Percentiles rank a stretch among this genome's conserved stretches.
Evolutionary conservation across 2,797 vertebrate genomes (phyloP).

Genomic region (Arvicola amphibius): DNA sequence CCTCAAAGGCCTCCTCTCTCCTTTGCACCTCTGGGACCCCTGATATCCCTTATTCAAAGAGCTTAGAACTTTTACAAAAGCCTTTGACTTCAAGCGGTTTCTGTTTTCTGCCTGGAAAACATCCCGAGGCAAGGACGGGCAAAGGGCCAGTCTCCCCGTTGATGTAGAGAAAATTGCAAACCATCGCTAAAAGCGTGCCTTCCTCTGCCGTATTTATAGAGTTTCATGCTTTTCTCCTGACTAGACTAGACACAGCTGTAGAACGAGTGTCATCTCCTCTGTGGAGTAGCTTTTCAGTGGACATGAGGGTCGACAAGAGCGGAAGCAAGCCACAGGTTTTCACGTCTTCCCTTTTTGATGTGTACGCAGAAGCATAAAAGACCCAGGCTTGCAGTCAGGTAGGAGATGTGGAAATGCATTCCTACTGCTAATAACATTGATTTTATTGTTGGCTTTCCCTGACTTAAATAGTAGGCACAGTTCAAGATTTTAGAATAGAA

Average conservation of each 20-base stretch:
- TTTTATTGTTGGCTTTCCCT: not conserved
- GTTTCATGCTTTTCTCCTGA: not conserved
- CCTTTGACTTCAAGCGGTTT: constrained; percentile 66
- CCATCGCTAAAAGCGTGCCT: not conserved
- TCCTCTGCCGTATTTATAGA: not conserved
- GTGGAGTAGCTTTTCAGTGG: not conserved
- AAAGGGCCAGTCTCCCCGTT: constrained; percentile 19
- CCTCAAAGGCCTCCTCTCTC: constrained; percentile 11
- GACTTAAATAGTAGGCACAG: not conserved
- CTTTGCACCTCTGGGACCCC: not conserved
- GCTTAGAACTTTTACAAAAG: constrained; percentile 65
- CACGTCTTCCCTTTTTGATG: not conserved
- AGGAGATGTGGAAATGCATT: not conserved
- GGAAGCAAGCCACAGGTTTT: not conserved
- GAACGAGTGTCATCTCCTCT: not conserved
- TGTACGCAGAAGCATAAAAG: not conserved
- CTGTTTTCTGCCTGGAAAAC: constrained; percentile 66
- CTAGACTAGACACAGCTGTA: not conserved
- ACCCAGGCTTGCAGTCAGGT: not conserved
- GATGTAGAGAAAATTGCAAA: constrained; percentile 44
- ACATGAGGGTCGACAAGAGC: not conserved
- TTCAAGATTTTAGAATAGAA: constrained; percentile 25
- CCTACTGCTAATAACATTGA: not conserved
- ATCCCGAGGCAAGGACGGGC: constrained; percentile 59
- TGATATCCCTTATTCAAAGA: constrained; percentile 59